Evolutionary conservation across 2,113 vertebrate genomes (phyloP), one percentile per base, ranked within the genome.

Genomic region (Zapornia atra): DNA sequence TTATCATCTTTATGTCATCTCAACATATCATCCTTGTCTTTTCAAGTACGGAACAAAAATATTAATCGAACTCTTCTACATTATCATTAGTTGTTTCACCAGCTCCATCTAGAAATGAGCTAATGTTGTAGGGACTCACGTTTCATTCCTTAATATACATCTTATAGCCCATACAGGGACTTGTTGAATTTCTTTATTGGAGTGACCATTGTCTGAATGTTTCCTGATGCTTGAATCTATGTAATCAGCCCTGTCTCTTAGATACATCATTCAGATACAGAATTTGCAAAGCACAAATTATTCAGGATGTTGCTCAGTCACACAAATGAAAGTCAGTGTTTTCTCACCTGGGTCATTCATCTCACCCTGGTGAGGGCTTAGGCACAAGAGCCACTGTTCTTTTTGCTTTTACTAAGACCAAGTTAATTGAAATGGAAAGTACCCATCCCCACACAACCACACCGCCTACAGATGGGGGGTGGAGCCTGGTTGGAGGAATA

Each of bases 1-100:
- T 90, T n/a, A 42, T 88, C 72, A 86, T 65, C 64, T 57, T 92
- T 86, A 57, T 93, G 57, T 72, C 89, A 92, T 91, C 50, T 57
- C 68, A 90, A n/a, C 10, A 26, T 79, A 72, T 83, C 31, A 64
- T 86, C 76, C 86, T 78, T 66, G 91, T 85, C 21, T 88, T 95
- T 93, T 78, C 92, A 95, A 93, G n/a, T 21, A 38, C 10, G 71
- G 80, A 86, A 90, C 48, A 93, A 90, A 95, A 91, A 40, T 78
- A 96, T 91, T 71, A 60, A 60, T 86, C 34, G 28, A 92, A 63
- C 12, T 73, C 36, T 80, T 51, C 48, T 46, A 42, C 53, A 64
- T 71, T 75, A 70, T 86, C 82, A 75, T 92, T 78, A 93, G 42
- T 68, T 14, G 5, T 44, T 93, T 96, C 60, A 92, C 36, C 71